Conservation (phyloP, 1,140 invertebrate species). For the Dermatophagoides farinae region DNA sequence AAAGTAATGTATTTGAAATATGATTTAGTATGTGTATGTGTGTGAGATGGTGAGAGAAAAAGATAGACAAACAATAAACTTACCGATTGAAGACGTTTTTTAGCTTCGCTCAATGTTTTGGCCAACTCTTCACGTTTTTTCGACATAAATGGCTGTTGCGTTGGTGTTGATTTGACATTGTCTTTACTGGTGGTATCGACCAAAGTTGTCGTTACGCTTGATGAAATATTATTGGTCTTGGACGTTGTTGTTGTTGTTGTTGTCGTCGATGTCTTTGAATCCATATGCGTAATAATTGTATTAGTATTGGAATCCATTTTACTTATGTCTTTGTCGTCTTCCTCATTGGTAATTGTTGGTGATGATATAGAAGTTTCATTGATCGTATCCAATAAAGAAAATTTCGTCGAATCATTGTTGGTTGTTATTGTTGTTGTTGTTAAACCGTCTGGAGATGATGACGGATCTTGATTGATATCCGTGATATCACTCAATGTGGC, state of each 20-base stretch:
- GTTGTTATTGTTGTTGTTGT: too few species aligned
- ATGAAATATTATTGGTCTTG: background rate
- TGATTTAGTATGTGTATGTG: too few species aligned
- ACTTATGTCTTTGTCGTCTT: background rate
- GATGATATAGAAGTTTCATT: background rate
- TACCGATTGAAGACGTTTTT: slow-evolving; percentile 67
- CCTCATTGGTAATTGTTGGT: background rate
- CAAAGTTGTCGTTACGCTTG: too few species aligned
- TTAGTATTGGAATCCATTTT: background rate
- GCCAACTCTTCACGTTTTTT: slow-evolving; percentile 59
- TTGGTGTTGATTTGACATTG: background rate
- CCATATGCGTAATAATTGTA: background rate
- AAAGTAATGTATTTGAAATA: too few species aligned
- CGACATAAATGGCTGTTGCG: slow-evolving; percentile 17
- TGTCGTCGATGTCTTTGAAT: background rate
- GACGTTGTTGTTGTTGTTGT: background rate
- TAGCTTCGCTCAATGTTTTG: slow-evolving; percentile 49
- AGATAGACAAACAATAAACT: slow-evolving; percentile 29
- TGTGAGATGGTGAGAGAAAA: too few species aligned
- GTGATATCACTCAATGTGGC: slow-evolving; percentile 1
- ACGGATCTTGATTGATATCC: background rate
- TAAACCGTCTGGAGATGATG: background rate
- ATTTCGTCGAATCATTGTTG: background rate
- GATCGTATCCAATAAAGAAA: slow-evolving; percentile 1
- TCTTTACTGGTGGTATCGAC: background rate